Percentiles rank a stretch among this genome's conserved stretches.
Conservation (phyloP, 1,140 invertebrate genomes). For the Euborellia annulipes region DNA sequence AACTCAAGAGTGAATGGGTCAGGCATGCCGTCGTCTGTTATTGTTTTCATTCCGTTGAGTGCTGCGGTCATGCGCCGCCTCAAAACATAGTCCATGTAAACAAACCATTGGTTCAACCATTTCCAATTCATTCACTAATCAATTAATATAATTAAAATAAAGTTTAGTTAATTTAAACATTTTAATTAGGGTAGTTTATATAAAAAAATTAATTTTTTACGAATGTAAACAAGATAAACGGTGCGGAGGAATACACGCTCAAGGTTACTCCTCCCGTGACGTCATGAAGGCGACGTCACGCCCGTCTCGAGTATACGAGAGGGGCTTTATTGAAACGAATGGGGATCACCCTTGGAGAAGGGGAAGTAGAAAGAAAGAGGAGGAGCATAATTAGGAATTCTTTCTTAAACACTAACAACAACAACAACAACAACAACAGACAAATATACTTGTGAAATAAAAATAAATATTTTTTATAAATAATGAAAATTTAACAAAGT, state of each 20-base stretch:
- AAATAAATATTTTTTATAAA: too few relatives aligned
- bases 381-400: too few relatives aligned
- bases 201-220: neutral
- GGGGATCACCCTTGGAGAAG: too few relatives aligned
- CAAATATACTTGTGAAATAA: too few relatives aligned
- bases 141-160: neutral
- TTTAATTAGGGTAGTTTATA: neutral
- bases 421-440: too few relatives aligned
- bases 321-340: too few relatives aligned
- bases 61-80: slow-evolving; percentile 5
- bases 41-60: slow-evolving; percentile 15
- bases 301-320: too few relatives aligned
- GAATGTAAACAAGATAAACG: slow-evolving; percentile 14
- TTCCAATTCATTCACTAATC: neutral
- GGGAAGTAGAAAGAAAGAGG: too few relatives aligned
- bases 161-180: neutral
- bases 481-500: too few relatives aligned
- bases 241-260: slow-evolving; percentile 16
- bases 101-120: slow-evolving; percentile 5
- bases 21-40: slow-evolving; percentile 15
- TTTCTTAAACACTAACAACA: too few relatives aligned
- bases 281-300: slow-evolving; percentile 6
- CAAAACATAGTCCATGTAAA: slow-evolving; percentile 16
- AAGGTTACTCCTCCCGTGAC: slow-evolving; percentile 19
- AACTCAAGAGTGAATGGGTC: slow-evolving; percentile 14